A percentile compares a stretch with the other conserved stretches of the same genome.
phyloP scores from a whole-genome alignment of 2,888 invertebrate genomes.

The Polydrusus cervinus region DNA sequence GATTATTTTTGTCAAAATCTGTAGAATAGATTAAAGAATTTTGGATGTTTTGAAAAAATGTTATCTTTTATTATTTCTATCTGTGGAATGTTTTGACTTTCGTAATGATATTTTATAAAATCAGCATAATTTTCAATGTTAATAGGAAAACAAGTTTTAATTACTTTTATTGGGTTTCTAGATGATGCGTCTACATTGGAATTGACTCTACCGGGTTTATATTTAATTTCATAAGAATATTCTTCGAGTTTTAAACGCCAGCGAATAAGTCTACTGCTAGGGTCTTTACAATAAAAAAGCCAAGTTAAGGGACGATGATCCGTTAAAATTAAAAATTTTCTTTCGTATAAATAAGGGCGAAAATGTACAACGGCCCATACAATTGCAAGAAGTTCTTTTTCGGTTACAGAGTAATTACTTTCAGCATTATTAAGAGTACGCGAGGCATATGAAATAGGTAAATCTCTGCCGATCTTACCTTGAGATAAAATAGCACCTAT shows the following conservation, averaged over 20 bases:
- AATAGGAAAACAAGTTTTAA: constrained; percentile 6
- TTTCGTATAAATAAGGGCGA: constrained; percentile 52
- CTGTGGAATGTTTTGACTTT: constrained; percentile 33
- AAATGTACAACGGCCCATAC: constrained; percentile 61
- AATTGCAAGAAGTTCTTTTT: constrained; percentile 61
- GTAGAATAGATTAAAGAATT: constrained; percentile 46
- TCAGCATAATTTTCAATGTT: constrained; percentile 32
- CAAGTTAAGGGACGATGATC: constrained; percentile 67
- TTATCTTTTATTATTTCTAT: constrained; percentile 44
- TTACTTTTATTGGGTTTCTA: constrained; percentile 55
- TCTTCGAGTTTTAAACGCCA: constrained; percentile 66
- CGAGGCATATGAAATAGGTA: constrained; percentile 48
- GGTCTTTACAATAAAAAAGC: constrained; percentile 65
- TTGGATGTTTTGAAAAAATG: constrained; percentile 40
- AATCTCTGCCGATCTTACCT: constrained; percentile 41
- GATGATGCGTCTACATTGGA: constrained; percentile 26
- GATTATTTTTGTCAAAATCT: constrained; percentile 50
- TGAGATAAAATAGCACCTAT: constrained; percentile 52
- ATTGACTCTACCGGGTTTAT: constrained; percentile 42
- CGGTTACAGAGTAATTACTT: constrained; percentile 57
- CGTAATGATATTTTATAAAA: constrained; percentile 50
- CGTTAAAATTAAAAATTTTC: constrained; percentile 56
- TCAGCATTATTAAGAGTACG: constrained; percentile 53
- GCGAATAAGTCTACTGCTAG: constrained; percentile 60
- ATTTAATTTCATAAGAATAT: constrained; percentile 49